Base-by-base conservation (phyloP, 1,140 invertebrate species). In the Apocrypta bakeri region DNA sequence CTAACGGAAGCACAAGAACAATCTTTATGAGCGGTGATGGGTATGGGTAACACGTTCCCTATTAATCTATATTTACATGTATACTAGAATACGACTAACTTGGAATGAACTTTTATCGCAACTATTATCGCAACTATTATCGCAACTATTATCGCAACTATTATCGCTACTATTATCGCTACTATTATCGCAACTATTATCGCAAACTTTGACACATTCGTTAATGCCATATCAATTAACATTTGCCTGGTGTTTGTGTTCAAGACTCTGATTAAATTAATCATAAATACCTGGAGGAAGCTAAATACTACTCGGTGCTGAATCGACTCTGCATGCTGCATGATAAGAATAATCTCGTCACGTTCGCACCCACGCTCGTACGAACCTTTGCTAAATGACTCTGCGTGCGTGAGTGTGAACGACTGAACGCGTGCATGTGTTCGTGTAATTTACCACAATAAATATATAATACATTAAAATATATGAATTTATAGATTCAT, bases 11-110 rank as follows among this genome's bases (percentile, higher is more conserved):
- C 73, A 82, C 80, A 76, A 42, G 42, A 77, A 71, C 21, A n/a
- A 82, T 72, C 63, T 71, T 71, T 64, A 77, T n/a, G n/a, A 82
- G 68, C 74, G 81, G 81, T 82, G 81, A 72, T 78, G 81, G 81
- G 75, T 78, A 72, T 72, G 68, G 75, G 29, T 24, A 69, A 68
- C 12, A 21, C 48, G 21, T 73, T 64, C 24, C 24, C 25, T 72
- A 25, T 33, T 72, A 72, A 72, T 24, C 27, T 79, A 37, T n/a
- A n/a, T 1, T 6, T 21, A 21, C 17, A 11, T 9, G 9, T 48
- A 48, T 17, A 17, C 21, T 48, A 42, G 9, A 8, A 48, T 12
- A 0, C 14, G 42, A 48, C 42, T 48, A 48, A 48, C 21, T 17
- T 48, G 21, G 42, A 48, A 48, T 56, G 17, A 21, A 56, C 21